Evolutionary conservation across 2,113 vertebrate genomes (phyloP).

Genomic region (Gallinago media): DNA sequence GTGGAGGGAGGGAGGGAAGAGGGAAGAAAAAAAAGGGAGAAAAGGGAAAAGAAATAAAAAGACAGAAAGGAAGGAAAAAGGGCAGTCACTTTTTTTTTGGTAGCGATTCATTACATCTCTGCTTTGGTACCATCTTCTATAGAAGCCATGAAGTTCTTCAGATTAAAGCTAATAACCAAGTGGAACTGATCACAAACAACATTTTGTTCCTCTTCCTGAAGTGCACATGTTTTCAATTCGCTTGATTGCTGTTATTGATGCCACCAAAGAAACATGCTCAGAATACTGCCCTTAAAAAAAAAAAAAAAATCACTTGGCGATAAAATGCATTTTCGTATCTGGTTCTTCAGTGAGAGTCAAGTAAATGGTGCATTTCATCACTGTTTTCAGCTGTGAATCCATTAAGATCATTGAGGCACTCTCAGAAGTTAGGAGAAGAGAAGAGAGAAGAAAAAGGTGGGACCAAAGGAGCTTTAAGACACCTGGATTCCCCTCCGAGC

Average conservation of each 20-base stretch:
- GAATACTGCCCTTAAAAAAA: conserved; percentile 23
- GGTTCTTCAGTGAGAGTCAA: background rate
- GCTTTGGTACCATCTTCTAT: background rate
- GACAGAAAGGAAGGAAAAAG: background rate
- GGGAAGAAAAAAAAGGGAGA: rapidly evolving
- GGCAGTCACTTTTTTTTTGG: background rate
- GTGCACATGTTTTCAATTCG: conserved; percentile 55
- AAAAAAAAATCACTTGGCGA: background rate
- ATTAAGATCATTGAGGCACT: background rate
- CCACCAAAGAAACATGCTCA: conserved; percentile 23
- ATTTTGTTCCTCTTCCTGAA: conserved; percentile 32
- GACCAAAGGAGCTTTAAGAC: background rate
- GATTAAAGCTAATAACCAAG: conserved; percentile 14
- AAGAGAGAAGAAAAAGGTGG: background rate
- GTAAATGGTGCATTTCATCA: background rate
- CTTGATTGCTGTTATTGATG: conserved; percentile 49
- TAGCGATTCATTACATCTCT: background rate
- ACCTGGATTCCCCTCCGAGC: background rate
- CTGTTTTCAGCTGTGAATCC: background rate
- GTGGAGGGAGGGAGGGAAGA: background rate
- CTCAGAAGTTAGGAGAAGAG: conserved; percentile 4
- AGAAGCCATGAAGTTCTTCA: conserved; percentile 2
- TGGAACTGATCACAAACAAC: conserved; percentile 35
- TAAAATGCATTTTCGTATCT: background rate
- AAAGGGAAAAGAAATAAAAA: background rate